Evolutionary conservation across 2,797 vertebrate species (phyloP), one percentile per base, ranked within the genome.

Genomic region (Synaphobranchus kaupii): DNA sequence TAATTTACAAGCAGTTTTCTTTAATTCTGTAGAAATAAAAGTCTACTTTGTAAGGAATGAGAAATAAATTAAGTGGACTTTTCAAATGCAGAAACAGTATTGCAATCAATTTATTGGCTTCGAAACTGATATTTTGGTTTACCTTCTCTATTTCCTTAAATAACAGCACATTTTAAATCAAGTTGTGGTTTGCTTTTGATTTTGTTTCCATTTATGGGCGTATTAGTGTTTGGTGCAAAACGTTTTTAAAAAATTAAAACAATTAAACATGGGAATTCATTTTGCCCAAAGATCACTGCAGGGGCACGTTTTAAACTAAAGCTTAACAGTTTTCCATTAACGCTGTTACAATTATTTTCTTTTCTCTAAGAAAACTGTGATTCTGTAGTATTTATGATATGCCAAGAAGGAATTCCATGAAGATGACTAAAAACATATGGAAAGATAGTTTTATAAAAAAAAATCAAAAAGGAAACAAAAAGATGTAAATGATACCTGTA

Each of bases 401-500:
- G 80, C 84, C 80, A 88, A 86, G 88, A 86, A 84, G 82, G 66
- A 86, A 85, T 84, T 83, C 66, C 88, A 50, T 10, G 63, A 84
- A 54, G 92, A 93, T 93, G 90, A 93, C 92, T 93, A 90, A 94
- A 95, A 78, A 91, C 93, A 80, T 91, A 92, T 93, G 93, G 94
- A 88, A 90, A 91, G 91, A 94, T 95, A 94, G 93, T 96, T 97
- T 96, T 96, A 92, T 96, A 96, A 90, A 89, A 93, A 94, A 93
- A 92, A 91, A 92, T 90, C 90, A 95, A 90, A 86, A 92, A 93
- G 91, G 89, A 94, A 93, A 89, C 93, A 92, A 94, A 93, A 91
- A 92, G 92, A 93, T 93, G 91, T 93, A 95, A 95, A 94, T 96
- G 95, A 96, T 90, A 94, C 94, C 94, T 97, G 96, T 98, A 97